Conservation (phyloP, 2,888 invertebrate genomes). For the Piscicola geometra region DNA sequence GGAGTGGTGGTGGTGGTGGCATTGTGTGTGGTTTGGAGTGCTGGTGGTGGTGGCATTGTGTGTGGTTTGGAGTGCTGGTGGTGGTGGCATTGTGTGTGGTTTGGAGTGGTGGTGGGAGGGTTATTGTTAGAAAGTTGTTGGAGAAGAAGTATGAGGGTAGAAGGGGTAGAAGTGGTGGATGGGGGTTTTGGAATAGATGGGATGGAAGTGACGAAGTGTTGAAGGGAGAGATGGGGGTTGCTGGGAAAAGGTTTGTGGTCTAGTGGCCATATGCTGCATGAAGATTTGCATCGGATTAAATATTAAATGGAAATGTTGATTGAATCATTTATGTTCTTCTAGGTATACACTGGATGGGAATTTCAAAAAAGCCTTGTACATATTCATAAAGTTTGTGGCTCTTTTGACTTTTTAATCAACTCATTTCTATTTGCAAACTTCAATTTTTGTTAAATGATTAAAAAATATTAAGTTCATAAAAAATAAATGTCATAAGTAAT, state of each 20-base stretch:
- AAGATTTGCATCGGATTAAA: too few species aligned
- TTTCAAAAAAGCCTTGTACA: constrained; percentile 83
- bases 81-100: background rate
- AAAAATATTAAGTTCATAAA: background rate
- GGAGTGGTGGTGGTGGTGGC: background rate
- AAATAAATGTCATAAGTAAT: background rate
- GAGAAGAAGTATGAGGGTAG: too few species aligned
- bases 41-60: background rate
- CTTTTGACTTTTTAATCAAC: background rate
- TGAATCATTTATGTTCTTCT: too few species aligned
- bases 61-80: background rate
- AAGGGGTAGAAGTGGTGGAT: too few species aligned
- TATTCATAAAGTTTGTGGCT: constrained; percentile 72
- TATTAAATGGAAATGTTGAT: too few species aligned
- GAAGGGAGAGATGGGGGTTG: too few species aligned
- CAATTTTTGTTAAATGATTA: background rate
- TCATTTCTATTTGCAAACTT: background rate
- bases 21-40: background rate
- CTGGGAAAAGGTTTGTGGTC: too few species aligned
- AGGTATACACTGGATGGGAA: constrained; percentile 57
- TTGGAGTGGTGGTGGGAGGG: background rate
- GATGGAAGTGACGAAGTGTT: too few species aligned
- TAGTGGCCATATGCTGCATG: too few species aligned
- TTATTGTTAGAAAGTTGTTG: too few species aligned
- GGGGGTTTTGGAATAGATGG: too few species aligned